Evolutionary conservation across 2,888 invertebrate genomes (phyloP), one percentile per base, ranked within the genome.

Genomic region (Drosophila putrida): DNA sequence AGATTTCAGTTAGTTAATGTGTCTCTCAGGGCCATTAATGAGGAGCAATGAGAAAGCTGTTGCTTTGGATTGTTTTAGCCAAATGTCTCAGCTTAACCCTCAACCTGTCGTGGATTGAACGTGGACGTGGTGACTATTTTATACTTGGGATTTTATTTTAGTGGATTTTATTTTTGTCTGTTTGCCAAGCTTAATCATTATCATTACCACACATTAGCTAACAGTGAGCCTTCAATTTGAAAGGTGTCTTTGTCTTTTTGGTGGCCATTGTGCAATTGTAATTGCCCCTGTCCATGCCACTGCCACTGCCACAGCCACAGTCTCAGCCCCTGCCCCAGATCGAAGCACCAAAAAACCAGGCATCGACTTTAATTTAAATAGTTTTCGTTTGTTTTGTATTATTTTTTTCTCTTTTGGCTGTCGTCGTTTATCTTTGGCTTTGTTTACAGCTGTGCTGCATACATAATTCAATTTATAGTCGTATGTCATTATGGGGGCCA

Each of bases 171-270:
- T 39, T 20, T 55, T 11, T 51, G 60, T 54, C 43, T 88, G 80
- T 88, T 82, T 73, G 68, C 66, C 65, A 68, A 75, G 64, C 64
- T 80, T 71, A 89, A 86, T 83, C 84, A 83, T 89, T 78, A 88
- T 84, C 78, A 88, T 83, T 83, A 80, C 89, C 89, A 78, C 84
- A 89, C 76, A 79, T 77, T 67, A 66, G 58, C 62, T 33, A 61
- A 59, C 49, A 25, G 41, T 27, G 58, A 69, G 64, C 67, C 71
- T 71, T 83, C 83, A 83, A 89, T 87, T 89, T 70, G 87, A 83
- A 89, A 83, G 89, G 89, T 80, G 89, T 70, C 72, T 88, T 67
- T 78, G 55, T 54, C 54, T 39, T 50, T 53, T 44, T 46, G 20
- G 13, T 57, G 27, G n/a, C n/a, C 50, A 53, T 75, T 78, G 68